Evolutionary conservation across 2,797 vertebrate species (phyloP).

Genomic region (Sebastes alutus): DNA sequence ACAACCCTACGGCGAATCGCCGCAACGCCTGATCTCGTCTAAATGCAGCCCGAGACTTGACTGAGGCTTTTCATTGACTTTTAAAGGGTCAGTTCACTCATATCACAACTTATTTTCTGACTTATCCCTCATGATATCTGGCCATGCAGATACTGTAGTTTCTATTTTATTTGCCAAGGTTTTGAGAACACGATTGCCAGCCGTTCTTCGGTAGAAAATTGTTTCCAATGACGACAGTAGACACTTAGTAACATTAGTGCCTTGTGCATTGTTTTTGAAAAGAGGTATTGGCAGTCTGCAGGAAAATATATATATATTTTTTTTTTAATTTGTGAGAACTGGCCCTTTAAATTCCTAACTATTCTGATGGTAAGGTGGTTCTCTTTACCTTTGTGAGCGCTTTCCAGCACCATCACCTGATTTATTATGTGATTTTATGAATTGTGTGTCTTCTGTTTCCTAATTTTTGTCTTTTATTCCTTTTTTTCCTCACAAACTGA

Average conservation of each 20-base stretch:
- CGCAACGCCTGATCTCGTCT: background rate
- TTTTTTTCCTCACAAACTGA: background rate
- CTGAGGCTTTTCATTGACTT: background rate
- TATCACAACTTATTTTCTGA: background rate
- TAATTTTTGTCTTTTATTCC: background rate
- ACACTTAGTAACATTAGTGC: background rate
- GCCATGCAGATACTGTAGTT: background rate
- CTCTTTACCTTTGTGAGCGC: background rate
- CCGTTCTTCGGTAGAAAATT: background rate
- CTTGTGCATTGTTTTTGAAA: background rate
- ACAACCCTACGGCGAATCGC: background rate
- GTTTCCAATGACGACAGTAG: background rate
- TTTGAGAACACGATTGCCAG: background rate
- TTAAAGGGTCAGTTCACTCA: conserved; percentile 11
- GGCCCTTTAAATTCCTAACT: background rate
- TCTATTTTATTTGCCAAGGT: background rate
- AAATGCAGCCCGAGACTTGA: background rate
- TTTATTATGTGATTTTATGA: background rate
- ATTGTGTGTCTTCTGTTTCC: background rate
- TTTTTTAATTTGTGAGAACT: background rate
- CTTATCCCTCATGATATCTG: background rate
- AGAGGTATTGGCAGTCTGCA: background rate
- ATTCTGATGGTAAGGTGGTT: background rate
- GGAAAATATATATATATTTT: background rate
- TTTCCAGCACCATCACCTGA: background rate